Evolutionary conservation across 2,888 invertebrate genomes (phyloP), one percentile per base, ranked within the genome.

Genomic region (Pomacea canaliculata): DNA sequence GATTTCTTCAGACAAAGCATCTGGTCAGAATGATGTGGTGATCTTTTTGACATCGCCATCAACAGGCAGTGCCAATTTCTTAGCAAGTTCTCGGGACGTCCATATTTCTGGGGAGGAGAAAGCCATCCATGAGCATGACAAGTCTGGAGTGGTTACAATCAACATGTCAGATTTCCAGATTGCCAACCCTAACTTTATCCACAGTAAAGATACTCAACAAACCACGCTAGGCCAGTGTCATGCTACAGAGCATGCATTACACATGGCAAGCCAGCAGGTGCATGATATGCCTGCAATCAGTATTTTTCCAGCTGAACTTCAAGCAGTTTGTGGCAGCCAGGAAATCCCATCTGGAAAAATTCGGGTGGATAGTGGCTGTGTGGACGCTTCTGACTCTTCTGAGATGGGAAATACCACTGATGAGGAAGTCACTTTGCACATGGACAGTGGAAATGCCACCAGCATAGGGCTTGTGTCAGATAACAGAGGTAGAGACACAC

Each of bases 141-240:
- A 56, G 62, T 8, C 60, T 7, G 69, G 73, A 5, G 60, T 51
- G 9, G 68, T 74, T 13, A 68, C 69, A 13, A 59, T 60, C 7
- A 74, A 68, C 62, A 74, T 74, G 73, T 74, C 73, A 23, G 73
- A 74, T 49, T 56, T 74, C 37, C 73, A 68, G 48, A 74, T 74
- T 48, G 73, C 73, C 68, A 74, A 74, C 37, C 73, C 73, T 46
- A 74, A 69, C 73, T 74, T 69, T 19, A 19, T 70, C 8, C 70
- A 56, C 27, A 56, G 51, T 13, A 70, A 60, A 23, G 70, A 70
- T 27, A 10, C 19, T 63, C 59, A 13, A 19, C 27, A 56, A 56
- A 1, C 59, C 23, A 23, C 27, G 5, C 23, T 63, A 12, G 27
- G 27, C 27, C n/a, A 23, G 63, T 12, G 16, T 27, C n/a, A 27